Base-by-base conservation (phyloP, 2,888 invertebrate species). In the Campopleginae sp. region DNA sequence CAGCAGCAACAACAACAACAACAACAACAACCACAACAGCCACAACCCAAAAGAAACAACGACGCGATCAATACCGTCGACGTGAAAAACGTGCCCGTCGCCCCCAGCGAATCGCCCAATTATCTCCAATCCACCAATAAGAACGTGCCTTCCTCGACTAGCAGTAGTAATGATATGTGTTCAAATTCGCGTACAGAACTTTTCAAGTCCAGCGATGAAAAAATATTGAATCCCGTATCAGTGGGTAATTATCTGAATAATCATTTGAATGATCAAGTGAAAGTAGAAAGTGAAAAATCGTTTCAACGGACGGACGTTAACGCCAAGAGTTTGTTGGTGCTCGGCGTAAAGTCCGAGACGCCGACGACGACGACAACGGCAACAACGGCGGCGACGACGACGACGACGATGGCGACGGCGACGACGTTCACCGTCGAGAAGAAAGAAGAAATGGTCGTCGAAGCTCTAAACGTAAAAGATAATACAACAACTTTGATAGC, bases 61-160 rank as follows among this genome's bases (percentile, higher is more conserved):
- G 31, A 81, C 86, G 74, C 63, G 63, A 71, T 27, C 48, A 63
- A 38, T 71, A 87, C 17, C 89, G 85, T 82, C 42, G 51, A 82
- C 42, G 44, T 27, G 3, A 63, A 68, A 19, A 68, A n/a, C 76
- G 82, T 63, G 84, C 86, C 90, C 66, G 82, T 63, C 84, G 87
- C 90, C 89, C 61, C 85, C 27, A 72, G 76, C 77, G 85, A 86
- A 86, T 68, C 85, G 77, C 44, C 84, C 23, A 84, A 80, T 82
- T 84, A 94, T 86, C 88, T 94, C 87, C 94, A 94, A 92, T 93
- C 94, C 91, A 95, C 94, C 89, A 92, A 91, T 89, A 92, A 92
- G 92, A 92, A 93, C 92, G 93, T 94, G 93, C 93, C 93, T 94
- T 94, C 93, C 91, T 92, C 93, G 90, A 92, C 91, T 92, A 91